Percentiles rank a stretch among this genome's conserved stretches.
Evolutionary conservation across 2,888 invertebrate species (phyloP).

Genomic region (Orthosia gothica): DNA sequence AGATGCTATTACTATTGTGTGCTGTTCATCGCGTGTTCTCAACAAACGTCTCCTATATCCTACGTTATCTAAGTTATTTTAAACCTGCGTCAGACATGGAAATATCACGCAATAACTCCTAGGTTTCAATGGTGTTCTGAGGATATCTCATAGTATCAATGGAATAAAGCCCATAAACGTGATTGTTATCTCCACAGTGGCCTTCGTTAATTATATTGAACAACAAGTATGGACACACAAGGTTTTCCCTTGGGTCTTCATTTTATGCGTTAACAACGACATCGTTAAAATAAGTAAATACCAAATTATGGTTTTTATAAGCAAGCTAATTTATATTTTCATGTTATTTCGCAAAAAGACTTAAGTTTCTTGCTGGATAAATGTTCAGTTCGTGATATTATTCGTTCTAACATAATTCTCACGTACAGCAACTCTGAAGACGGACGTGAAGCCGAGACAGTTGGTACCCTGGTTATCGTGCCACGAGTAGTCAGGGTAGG

Average conservation of each 20-base stretch:
- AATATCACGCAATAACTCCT: neutral
- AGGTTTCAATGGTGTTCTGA: neutral
- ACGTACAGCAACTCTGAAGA: constrained; percentile 94
- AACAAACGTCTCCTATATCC: too few species aligned
- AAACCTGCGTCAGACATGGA: too few species aligned
- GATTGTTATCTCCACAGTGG: constrained; percentile 43
- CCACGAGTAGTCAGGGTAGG: constrained; percentile 93
- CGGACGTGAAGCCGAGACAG: constrained; percentile 94
- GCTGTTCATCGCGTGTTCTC: too few species aligned
- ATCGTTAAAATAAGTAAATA: constrained; percentile 17
- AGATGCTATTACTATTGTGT: too few species aligned
- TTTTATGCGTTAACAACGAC: constrained; percentile 30
- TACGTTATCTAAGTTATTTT: too few species aligned
- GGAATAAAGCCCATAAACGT: constrained; percentile 43
- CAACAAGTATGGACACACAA: constrained; percentile 36
- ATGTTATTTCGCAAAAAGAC: neutral
- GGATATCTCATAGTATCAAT: constrained; percentile 38
- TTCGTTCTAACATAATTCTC: neutral
- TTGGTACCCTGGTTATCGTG: constrained; percentile 91
- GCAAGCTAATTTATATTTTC: neutral
- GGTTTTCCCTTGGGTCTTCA: constrained; percentile 42
- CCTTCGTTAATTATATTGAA: constrained; percentile 43
- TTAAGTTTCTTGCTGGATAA: neutral
- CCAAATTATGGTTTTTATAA: constrained; percentile 6
- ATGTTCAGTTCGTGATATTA: neutral